Evolutionary conservation across 2,113 vertebrate species (phyloP).

Genomic region (Camelus dromedarius): DNA sequence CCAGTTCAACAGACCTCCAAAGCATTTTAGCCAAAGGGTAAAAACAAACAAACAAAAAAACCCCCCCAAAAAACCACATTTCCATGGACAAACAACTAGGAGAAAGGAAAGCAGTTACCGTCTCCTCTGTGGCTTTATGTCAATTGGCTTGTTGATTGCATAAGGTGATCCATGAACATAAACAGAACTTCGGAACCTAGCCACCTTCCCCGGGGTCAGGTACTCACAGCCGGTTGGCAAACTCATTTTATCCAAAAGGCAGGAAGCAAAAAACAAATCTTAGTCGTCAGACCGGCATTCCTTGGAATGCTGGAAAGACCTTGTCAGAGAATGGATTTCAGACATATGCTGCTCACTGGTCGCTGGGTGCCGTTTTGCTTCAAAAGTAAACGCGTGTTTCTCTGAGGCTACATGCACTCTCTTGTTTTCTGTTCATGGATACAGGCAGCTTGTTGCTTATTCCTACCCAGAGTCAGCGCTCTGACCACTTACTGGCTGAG

Average conservation of each 20-base stretch:
- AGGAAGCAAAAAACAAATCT: slow-evolving; percentile 72
- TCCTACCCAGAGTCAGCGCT: slow-evolving; percentile 79
- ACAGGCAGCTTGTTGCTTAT: slow-evolving; percentile 81
- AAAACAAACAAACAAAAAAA: background rate
- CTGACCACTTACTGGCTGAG: slow-evolving; percentile 82
- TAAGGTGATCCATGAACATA: slow-evolving; percentile 93
- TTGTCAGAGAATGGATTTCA: slow-evolving; percentile 69
- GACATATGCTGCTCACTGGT: slow-evolving; percentile 47
- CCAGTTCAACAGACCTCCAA: slow-evolving; percentile 34
- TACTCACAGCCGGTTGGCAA: slow-evolving; percentile 93
- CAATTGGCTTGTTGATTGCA: slow-evolving; percentile 97
- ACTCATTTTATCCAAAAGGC: slow-evolving; percentile 91
- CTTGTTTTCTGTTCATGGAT: slow-evolving; percentile 73
- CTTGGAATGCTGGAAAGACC: slow-evolving; percentile 77
- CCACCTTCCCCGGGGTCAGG: slow-evolving; percentile 91
- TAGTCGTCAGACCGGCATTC: slow-evolving; percentile 80
- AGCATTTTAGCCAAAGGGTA: slow-evolving; percentile 54
- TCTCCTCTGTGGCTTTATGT: slow-evolving; percentile 95
- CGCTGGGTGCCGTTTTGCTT: slow-evolving; percentile 53
- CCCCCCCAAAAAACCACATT: background rate
- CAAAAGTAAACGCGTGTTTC: slow-evolving; percentile 75
- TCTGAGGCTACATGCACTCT: slow-evolving; percentile 62
- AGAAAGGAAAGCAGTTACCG: slow-evolving; percentile 89
- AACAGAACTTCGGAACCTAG: slow-evolving; percentile 91
- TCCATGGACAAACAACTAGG: slow-evolving; percentile 74